Evolutionary conservation across 1,140 invertebrate species (phyloP), one percentile per base, ranked within the genome.

Genomic region (Leptopilina boulardi): DNA sequence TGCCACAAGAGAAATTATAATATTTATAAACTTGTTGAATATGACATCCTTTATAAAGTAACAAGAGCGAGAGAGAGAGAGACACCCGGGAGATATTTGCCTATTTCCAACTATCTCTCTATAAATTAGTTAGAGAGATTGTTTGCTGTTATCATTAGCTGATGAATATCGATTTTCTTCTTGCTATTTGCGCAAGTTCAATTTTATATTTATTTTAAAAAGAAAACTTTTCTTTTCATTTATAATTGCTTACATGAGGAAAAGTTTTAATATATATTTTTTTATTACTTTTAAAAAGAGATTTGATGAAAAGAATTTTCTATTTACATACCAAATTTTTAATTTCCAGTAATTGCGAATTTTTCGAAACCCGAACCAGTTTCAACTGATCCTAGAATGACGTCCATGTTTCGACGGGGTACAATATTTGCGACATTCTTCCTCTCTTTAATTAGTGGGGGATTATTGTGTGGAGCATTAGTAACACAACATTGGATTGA

Each of bases 391-490:
- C 82, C 86, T 72, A 88, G 86, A 77, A 88, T 88, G 85, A 86
- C 87, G 81, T 87, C 87, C 19, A 89, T 96, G 84, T 95, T 96
- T 80, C 94, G 94, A 84, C 91, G 95, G 78, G 95, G 95, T 23
- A 94, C 97, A 89, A 95, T 98, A 47, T 97, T 97, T 85, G 94
- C 96, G 73, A 98, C 97, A 21, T 98, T 98, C 87, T 95, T 98
- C 79, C 94, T 96, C 6, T 96, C 96, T 75, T 94, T 96, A 85
- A 88, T 97, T 70, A 95, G 95, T 74, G 94, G 98, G 71, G 96
- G 95, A 6, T 87, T 98, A 54, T 92, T 98, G 1, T 94, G 96
- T 13, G 95, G 96, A 11, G 95, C 96, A 30, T 89, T 98, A 74
- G 96, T 96, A 0, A 98, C 97, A 0, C 95, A 96, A 82, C 94